Percentiles rank a stretch among this genome's conserved stretches.
Conservation (phyloP, 1,140 invertebrate genomes). For the Conus ventricosus region DNA sequence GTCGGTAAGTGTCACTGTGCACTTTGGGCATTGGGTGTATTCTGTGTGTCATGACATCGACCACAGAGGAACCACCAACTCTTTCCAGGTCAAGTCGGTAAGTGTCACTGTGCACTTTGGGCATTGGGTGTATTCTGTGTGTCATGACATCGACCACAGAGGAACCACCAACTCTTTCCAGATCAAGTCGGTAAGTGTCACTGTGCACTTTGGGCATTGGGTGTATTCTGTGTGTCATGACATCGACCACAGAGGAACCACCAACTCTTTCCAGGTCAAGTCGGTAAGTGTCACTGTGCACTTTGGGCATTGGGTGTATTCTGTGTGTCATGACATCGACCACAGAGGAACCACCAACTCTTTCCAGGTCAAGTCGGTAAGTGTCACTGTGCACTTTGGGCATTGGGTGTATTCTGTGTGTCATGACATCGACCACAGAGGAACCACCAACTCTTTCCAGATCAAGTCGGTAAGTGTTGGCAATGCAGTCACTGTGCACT, state of each 20-base stretch:
- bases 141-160: constrained; percentile 94
- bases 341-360: constrained; percentile 97
- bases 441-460: constrained; percentile 98
- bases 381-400: constrained; percentile 33
- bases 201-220: constrained; percentile 68
- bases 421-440: constrained; percentile 93
- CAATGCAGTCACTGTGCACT: not conserved
- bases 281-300: constrained; percentile 70
- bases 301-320: constrained; percentile 83
- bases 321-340: constrained; percentile 95
- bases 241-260: constrained; percentile 92
- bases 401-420: constrained; percentile 92
- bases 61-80: constrained; percentile 95
- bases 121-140: constrained; percentile 90
- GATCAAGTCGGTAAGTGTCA: constrained; percentile 76
- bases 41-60: constrained; percentile 96
- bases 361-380: constrained; percentile 85
- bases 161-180: constrained; percentile 98
- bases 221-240: constrained; percentile 98
- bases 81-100: constrained; percentile 86
- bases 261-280: constrained; percentile 93
- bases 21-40: constrained; percentile 81
- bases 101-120: constrained; percentile 43
- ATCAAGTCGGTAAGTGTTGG: constrained; percentile 77
- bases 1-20: constrained; percentile 70